These are phyloP conservation scores for Gymnorhina tibicen DNA, from an alignment of 2,113 vertebrate species.

Conservation along the genomic window DNA sequence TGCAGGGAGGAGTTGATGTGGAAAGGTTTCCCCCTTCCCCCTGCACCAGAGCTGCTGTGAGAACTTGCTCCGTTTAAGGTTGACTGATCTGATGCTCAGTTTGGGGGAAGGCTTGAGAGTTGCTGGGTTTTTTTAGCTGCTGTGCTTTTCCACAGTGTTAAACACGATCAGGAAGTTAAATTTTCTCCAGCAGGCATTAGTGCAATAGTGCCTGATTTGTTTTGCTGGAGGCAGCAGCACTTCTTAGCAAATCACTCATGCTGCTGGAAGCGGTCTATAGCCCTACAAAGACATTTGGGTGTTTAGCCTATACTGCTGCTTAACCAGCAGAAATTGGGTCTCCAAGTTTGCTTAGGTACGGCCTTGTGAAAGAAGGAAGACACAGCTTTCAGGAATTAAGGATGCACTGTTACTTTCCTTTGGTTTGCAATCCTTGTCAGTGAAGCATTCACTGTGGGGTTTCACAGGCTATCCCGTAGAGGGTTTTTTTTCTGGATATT, in stretches of 20 bases:
- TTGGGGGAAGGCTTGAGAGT: not conserved
- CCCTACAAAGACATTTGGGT: not conserved
- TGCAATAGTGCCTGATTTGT: not conserved
- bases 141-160: not conserved
- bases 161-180: not conserved
- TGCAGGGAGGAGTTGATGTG: not conserved
- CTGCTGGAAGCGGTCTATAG: not conserved
- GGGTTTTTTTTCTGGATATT: not conserved
- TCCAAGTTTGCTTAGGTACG: accelerated
- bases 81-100: not conserved
- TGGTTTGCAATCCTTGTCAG: not conserved
- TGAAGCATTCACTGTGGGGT: not conserved
- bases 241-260: not conserved
- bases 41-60: not conserved
- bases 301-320: not conserved
- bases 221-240: not conserved
- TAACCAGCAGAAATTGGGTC: not conserved
- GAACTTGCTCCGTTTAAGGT: not conserved
- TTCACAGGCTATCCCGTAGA: accelerated
- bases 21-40: not conserved
- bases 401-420: accelerated
- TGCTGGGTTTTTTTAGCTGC: not conserved
- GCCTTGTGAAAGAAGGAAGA: not conserved
- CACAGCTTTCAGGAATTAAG: not conserved
- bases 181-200: not conserved